These are phyloP conservation scores for Alosa alosa DNA, from an alignment of 2,113 vertebrate species.

Conservation along the genomic window DNA sequence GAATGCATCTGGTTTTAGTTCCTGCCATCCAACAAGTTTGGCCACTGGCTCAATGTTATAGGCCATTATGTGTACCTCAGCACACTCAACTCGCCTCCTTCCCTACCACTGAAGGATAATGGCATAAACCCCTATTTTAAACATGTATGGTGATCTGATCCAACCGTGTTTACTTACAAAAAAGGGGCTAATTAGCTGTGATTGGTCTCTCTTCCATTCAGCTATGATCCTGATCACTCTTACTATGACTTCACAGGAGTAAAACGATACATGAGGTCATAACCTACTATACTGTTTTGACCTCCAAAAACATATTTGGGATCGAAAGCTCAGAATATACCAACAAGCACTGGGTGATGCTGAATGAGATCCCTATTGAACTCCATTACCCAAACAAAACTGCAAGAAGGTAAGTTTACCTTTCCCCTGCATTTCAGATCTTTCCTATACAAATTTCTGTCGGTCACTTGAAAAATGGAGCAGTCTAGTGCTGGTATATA, in stretches of 20 bases:
- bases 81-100: too few species aligned
- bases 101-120: not conserved
- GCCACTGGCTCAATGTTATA: too few species aligned
- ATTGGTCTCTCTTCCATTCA: not conserved
- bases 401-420: constrained; percentile 67
- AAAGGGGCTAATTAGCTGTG: not conserved
- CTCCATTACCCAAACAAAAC: constrained; percentile 69
- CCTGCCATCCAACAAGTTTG: too few species aligned
- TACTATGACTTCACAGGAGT: constrained; percentile 51
- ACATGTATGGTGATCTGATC: not conserved
- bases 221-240: not conserved
- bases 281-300: constrained; percentile 75
- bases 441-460: not conserved
- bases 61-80: too few species aligned
- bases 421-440: not conserved
- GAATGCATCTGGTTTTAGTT: not conserved
- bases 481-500: too few species aligned
- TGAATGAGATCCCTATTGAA: constrained; percentile 73
- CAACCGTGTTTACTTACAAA: not conserved
- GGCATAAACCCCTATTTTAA: not conserved
- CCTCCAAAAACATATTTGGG: constrained; percentile 65
- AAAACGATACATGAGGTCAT: constrained; percentile 73
- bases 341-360: constrained; percentile 85
- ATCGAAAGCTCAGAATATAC: constrained; percentile 75
- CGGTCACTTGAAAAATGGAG: too few species aligned